phyloP scores from a whole-genome alignment of 2,797 vertebrate species.

The Antrozous pallidus region DNA sequence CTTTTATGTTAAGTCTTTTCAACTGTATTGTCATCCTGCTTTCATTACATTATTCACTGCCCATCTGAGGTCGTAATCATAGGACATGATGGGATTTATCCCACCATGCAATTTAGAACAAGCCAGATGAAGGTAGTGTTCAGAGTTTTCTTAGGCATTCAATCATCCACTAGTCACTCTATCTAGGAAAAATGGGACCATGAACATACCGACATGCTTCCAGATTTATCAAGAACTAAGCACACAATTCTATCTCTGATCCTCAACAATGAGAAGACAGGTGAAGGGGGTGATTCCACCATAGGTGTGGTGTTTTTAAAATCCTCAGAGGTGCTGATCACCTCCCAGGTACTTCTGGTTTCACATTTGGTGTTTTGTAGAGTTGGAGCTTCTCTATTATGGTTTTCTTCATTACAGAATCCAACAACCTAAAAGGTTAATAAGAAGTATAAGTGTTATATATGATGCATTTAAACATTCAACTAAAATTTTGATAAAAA shows the following conservation, averaged over 20 bases:
- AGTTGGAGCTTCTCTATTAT: constrained; percentile 83
- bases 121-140: background rate
- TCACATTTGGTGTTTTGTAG: constrained; percentile 82
- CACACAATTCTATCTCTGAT: constrained; percentile 73
- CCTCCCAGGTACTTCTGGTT: constrained; percentile 79
- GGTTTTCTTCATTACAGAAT: constrained; percentile 69
- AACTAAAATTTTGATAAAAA: background rate
- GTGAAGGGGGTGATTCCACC: constrained; percentile 25
- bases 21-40: background rate
- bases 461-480: background rate
- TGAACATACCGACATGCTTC: constrained; percentile 82
- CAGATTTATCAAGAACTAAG: constrained; percentile 84
- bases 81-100: background rate
- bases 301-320: constrained; percentile 45
- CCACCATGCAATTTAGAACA: background rate
- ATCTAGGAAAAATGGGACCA: background rate
- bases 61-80: background rate
- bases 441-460: background rate
- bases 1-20: background rate
- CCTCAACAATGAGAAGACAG: constrained; percentile 77
- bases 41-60: background rate
- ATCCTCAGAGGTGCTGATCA: constrained; percentile 82
- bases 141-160: background rate
- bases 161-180: background rate
- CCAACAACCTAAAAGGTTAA: constrained; percentile 39